Evolutionary conservation across 1,140 invertebrate species (phyloP).

Genomic region (Panonychus citri): DNA sequence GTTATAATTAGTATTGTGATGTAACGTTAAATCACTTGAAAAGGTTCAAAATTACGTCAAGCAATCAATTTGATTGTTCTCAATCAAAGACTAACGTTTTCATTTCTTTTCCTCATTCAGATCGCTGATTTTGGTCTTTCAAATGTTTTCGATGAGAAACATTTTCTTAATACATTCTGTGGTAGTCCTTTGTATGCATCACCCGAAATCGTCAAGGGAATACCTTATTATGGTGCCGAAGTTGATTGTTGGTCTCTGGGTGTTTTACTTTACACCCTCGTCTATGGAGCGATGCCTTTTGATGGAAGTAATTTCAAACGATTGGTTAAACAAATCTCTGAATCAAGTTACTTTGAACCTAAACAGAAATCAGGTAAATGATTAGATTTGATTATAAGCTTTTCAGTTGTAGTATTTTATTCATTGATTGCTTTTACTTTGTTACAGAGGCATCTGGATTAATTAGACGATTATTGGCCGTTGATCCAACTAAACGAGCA

Average conservation of each 20-base stretch:
- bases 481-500: slow-evolving; percentile 62
- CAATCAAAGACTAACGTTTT: not conserved
- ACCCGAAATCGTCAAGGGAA: slow-evolving; percentile 94
- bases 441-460: slow-evolving; percentile 65
- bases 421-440: not conserved
- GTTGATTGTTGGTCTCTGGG: slow-evolving; percentile 80
- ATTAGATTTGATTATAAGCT: slow-evolving; percentile 14
- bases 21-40: not conserved
- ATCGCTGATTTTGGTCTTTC: slow-evolving; percentile 98
- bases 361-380: slow-evolving; percentile 61
- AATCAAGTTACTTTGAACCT: slow-evolving; percentile 92
- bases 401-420: not conserved
- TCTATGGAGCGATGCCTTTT: slow-evolving; percentile 98
- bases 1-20: not conserved
- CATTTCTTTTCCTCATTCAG: slow-evolving; percentile 28
- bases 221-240: slow-evolving; percentile 91
- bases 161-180: slow-evolving; percentile 73
- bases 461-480: slow-evolving; percentile 78
- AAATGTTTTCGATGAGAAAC: slow-evolving; percentile 79
- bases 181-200: slow-evolving; percentile 93
- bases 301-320: slow-evolving; percentile 94
- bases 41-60: not conserved
- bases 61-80: not conserved
- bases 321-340: slow-evolving; percentile 85
- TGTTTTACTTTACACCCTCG: slow-evolving; percentile 85